Evolutionary conservation across 1,140 invertebrate genomes (phyloP), one percentile per base, ranked within the genome.

Genomic region (Pantala flavescens): DNA sequence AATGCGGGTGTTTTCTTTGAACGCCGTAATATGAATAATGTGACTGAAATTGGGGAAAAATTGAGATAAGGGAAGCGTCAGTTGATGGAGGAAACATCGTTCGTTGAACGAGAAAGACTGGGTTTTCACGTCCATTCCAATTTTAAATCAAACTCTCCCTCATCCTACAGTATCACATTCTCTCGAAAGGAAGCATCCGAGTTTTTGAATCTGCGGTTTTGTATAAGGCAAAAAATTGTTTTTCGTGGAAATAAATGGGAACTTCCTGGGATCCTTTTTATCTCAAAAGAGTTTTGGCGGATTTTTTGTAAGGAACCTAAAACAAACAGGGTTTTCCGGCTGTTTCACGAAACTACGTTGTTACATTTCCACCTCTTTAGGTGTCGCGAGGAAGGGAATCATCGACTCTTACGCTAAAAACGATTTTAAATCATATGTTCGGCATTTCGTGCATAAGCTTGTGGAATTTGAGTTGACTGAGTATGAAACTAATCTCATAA

Each of bases 121-220:
- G 12, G 49, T 63, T 21, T 63, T 63, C 49, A 63, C 49, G 49
- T 12, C 49, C 16, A 21, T 63, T 63, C 49, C 49, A 63, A 63
- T 63, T 63, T 63, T 63, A 63, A 63, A 63, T 63, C 49, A 63
- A 63, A 63, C 49, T 21, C 49, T 63, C n/a, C 12, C 49, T 63
- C 49, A 3, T 12, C 49, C 49, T 21, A 63, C 49, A 19, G 3
- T 21, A 3, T 3, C 49, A 3, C 49, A 16, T 21, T 21, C 49
- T 63, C n/a, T 21, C 49, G 49, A 7, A 63, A 21, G 49, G 49
- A 12, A 63, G 49, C 49, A 36, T 36, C 28, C 28, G 49, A 63
- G 5, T 5, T 21, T 7, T 12, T 63, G 49, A 63, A 63, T 63
- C 28, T 63, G 49, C n/a, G 49, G 49, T 63, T 63, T 63, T 63